These are phyloP conservation scores for Calidris pugnax DNA, from an alignment of 2,113 vertebrate genomes.

Conservation along the genomic window DNA sequence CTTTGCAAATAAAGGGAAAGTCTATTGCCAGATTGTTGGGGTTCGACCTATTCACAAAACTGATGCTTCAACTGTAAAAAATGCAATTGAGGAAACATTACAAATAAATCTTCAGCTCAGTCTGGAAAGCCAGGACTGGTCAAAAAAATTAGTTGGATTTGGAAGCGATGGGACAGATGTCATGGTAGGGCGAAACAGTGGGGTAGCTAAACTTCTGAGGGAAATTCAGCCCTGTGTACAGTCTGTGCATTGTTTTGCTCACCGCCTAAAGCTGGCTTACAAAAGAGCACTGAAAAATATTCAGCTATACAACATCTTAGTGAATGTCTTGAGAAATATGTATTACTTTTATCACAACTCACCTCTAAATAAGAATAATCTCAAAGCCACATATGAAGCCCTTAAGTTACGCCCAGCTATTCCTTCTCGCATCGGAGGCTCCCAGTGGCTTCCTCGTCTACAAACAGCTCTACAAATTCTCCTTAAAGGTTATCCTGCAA, in stretches of 20 bases:
- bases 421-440: conserved; percentile 45
- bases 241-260: conserved; percentile 44
- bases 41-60: conserved; percentile 20
- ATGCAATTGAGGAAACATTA: conserved; percentile 55
- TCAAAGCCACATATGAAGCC: conserved; percentile 15
- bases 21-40: conserved; percentile 62
- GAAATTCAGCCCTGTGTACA: conserved; percentile 66
- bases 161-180: conserved; percentile 13
- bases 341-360: conserved; percentile 57
- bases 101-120: conserved; percentile 62
- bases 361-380: conserved; percentile 33
- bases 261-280: conserved; percentile 54
- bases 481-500: conserved; percentile 64
- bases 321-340: background rate
- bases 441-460: conserved; percentile 52
- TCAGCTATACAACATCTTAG: conserved; percentile 18
- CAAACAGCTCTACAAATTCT: conserved; percentile 64
- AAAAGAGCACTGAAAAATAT: conserved; percentile 19
- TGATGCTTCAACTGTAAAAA: conserved; percentile 36
- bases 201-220: conserved; percentile 39
- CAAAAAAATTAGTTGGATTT: conserved; percentile 67
- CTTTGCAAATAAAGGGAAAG: conserved; percentile 57
- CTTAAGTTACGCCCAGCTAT: conserved; percentile 40
- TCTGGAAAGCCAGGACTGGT: conserved; percentile 55
- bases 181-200: background rate